These are phyloP conservation scores for Elysia chlorotica DNA, from an alignment of 1,140 invertebrate genomes.

Conservation along the genomic window DNA sequence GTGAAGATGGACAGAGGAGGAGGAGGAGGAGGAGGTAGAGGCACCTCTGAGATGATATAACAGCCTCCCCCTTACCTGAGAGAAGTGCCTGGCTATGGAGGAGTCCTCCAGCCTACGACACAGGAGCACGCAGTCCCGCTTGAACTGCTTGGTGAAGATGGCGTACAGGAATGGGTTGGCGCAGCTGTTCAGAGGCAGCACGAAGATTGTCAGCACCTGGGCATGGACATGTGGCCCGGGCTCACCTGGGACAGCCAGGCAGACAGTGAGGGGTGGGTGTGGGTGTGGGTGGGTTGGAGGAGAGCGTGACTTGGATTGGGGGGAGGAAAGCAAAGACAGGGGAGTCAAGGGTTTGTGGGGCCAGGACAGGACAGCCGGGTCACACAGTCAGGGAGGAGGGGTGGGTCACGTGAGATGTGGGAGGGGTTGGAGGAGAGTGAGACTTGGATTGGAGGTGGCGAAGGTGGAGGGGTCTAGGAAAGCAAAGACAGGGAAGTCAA, in stretches of 20 bases:
- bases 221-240: not conserved
- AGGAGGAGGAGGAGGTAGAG: not conserved
- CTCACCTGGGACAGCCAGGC: no score
- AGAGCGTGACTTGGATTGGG: no score
- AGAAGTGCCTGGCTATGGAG: slow-evolving; percentile 45
- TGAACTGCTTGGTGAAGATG: slow-evolving; percentile 96
- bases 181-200: slow-evolving; percentile 92
- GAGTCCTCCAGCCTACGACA: slow-evolving; percentile 66
- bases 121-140: slow-evolving; percentile 94
- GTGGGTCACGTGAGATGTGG: not conserved
- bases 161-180: slow-evolving; percentile 97
- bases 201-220: slow-evolving; percentile 87
- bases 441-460: not conserved
- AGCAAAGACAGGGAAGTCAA: not conserved
- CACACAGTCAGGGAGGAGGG: not conserved
- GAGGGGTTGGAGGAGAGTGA: not conserved
- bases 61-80: slow-evolving; percentile 28
- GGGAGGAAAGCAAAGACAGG: not conserved
- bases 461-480: not conserved
- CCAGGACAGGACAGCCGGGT: not conserved
- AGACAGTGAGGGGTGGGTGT: no score
- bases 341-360: not conserved
- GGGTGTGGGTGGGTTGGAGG: no score
- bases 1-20: not conserved
- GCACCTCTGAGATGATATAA: no score